phyloP scores from a whole-genome alignment of 2,113 vertebrate species.

The Festucalex cinctus region DNA sequence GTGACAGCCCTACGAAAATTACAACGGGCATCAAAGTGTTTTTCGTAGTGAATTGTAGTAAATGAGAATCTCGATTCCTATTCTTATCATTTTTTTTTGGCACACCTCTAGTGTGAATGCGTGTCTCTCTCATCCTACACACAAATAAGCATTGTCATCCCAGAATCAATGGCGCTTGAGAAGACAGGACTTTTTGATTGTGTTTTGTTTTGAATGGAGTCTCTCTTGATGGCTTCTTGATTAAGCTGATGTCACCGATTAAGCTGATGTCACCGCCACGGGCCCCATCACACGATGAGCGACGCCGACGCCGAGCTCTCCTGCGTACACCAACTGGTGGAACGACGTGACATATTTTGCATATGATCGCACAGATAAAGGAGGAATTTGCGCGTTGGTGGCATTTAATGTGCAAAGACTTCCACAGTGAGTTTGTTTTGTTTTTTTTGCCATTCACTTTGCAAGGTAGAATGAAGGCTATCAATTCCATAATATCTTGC shows the following conservation, averaged over 20 bases:
- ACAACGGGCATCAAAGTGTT: no score
- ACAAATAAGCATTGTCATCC: not conserved
- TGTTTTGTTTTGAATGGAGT: slow-evolving; percentile 26
- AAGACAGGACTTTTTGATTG: slow-evolving; percentile 32
- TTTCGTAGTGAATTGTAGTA: no score
- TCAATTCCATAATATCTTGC: not conserved
- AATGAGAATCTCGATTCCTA: no score
- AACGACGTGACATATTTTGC: not conserved
- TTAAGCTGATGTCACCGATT: slow-evolving; percentile 64
- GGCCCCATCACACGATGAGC: slow-evolving; percentile 46
- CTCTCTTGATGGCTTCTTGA: slow-evolving; percentile 47
- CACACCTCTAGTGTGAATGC: not conserved
- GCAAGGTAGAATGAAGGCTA: not conserved
- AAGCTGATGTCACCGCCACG: slow-evolving; percentile 62
- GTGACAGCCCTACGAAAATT: no score
- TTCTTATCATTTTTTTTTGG: no score
- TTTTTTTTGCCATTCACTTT: not conserved
- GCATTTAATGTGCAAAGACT: not conserved
- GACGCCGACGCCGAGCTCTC: slow-evolving; percentile 39
- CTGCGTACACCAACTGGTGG: not conserved
- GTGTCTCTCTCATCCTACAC: not conserved
- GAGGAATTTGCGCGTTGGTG: not conserved
- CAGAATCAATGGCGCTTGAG: not conserved
- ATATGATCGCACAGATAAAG: not conserved
- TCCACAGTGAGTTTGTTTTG: not conserved